Evolutionary conservation across 2,113 vertebrate genomes (phyloP).

Genomic region (Pluvianellus socialis): DNA sequence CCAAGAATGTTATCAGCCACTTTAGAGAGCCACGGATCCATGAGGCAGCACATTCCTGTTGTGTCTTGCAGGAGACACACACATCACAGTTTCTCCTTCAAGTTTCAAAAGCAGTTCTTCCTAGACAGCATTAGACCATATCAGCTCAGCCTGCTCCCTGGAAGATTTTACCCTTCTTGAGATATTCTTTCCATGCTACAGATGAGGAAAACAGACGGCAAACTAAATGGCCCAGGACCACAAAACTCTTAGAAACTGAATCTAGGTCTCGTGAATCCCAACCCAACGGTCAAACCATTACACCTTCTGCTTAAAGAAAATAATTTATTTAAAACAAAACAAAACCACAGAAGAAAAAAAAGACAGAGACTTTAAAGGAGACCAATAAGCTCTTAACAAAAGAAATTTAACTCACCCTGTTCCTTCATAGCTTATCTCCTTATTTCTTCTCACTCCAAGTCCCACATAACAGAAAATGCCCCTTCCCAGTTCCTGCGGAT

Average conservation of each 20-base stretch:
- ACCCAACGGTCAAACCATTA: background rate
- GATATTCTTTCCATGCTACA: background rate
- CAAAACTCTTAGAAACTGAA: background rate
- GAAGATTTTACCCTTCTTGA: background rate
- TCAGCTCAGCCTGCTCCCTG: background rate
- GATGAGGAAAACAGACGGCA: background rate
- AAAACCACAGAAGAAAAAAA: background rate
- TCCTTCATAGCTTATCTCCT: slow-evolving; percentile 1
- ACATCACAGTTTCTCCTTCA: background rate
- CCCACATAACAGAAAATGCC: background rate
- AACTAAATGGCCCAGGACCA: background rate
- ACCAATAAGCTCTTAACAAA: background rate
- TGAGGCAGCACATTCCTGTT: background rate
- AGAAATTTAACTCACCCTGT: background rate
- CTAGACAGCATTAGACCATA: background rate
- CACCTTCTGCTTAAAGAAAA: background rate
- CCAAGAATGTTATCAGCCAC: background rate
- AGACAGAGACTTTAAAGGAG: background rate
- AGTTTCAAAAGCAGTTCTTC: background rate
- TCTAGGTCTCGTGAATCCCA: background rate
- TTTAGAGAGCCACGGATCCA: background rate
- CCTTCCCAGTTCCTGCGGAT: background rate
- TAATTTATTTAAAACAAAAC: background rate
- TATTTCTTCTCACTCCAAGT: background rate
- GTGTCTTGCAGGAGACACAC: background rate